Conservation (phyloP, 2,113 vertebrate genomes). For the Aleadryas rufinucha region DNA sequence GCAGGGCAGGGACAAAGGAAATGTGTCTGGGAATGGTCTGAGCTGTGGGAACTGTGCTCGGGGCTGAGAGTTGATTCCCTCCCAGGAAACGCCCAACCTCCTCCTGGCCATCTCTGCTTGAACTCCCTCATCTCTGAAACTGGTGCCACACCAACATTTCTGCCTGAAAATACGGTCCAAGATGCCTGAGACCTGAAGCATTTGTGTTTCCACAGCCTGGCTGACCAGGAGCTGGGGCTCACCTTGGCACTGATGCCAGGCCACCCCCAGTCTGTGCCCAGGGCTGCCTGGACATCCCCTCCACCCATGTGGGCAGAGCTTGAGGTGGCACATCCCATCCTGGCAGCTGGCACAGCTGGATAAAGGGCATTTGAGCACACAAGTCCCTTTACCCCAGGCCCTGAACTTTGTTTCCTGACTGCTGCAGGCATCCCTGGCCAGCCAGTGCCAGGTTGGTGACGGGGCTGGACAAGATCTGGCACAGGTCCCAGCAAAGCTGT, state of each 20-base stretch:
- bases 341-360: neutral
- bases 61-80: neutral
- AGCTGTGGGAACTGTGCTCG: neutral
- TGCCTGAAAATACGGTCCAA: neutral
- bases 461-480: neutral
- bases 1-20: neutral
- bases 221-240: neutral
- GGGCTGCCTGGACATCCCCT: neutral
- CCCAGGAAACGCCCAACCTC: neutral
- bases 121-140: neutral
- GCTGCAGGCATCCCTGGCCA: accelerated
- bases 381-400: accelerated
- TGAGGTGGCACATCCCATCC: neutral
- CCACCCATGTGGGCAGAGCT: neutral
- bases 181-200: too few species aligned
- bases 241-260: neutral
- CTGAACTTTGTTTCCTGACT: neutral
- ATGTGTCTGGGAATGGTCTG: too few species aligned
- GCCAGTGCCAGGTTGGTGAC: neutral
- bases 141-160: neutral
- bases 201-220: neutral
- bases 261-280: neutral
- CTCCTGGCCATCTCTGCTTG: neutral
- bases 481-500: neutral
- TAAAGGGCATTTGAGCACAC: accelerated